Base-by-base conservation (phyloP, 2,797 vertebrate species). In the Cynopterus sphinx region DNA sequence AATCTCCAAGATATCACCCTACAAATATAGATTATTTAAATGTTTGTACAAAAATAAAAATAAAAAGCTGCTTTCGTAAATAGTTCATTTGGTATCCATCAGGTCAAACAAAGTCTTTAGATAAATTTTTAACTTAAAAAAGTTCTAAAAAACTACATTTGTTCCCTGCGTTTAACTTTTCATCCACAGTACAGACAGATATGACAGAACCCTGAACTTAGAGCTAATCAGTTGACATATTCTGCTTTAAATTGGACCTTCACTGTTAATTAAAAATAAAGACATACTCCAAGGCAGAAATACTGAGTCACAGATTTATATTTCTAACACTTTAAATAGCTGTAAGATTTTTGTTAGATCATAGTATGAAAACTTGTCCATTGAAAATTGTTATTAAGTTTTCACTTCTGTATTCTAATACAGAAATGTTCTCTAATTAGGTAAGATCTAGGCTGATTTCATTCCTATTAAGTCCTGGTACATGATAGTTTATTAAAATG, bases 11-110 rank as follows among this genome's bases (percentile, higher is more conserved):
- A 99, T 99, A 99, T 99, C 98, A 98, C 97, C 98, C 98, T 98
- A 98, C 98, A 98, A 99, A 99, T 99, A 98, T 91, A 98, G 98
- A 99, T 99, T 98, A 99, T 99, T 99, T 99, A 98, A 99, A 99
- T 99, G 96, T 98, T 98, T 98, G 97, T 98, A 98, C 98, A 98
- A 13, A 98, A 97, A 98, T 96, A 92, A 85, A 22, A 53, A 93
- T 59, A 91, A 6, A 98, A 93, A 96, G 90, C 96, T 97, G 59
- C 93, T 93, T 98, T 98, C 95, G 97, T 98, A 97, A 98, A 97
- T 98, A 97, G 96, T 97, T 98, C 96, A 98, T 98, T 98, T 98
- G 97, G 86, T 98, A 97, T 92, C 92, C 93, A 92, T 96, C 96
- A 96, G 97, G 82, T 98, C 96, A 95, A 94, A 97, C 96, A 95